Base-by-base conservation (phyloP, 2,797 vertebrate genomes). In the Microctenopoma lineatum region DNA sequence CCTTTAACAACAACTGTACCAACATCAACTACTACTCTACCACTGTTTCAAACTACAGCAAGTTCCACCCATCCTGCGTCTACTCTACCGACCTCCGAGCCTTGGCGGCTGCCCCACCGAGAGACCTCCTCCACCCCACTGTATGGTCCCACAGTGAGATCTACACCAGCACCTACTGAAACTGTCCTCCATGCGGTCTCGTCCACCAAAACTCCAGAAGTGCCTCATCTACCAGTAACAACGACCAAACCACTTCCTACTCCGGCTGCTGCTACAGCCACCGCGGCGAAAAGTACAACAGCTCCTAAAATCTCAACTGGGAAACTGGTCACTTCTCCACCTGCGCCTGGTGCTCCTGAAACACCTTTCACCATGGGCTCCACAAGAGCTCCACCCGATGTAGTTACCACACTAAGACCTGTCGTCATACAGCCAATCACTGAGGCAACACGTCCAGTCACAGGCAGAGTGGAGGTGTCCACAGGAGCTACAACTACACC, bases 121-220 rank as follows among this genome's bases (percentile, higher is more conserved):
- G 82, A 67, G 55, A 83, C 0, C 39, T 84, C 89, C 27, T 77
- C 89, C 70, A 88, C 90, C 41, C 59, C 75, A 13, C 32, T 72
- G 64, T 82, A 70, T 11, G 42, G 80, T 68, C 84, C 85, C 7
- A 88, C 90, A 42, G 79, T 60, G 62, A 85, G 75, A 57, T 86
- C 61, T 16, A 85, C 80, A 38, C 45, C 75, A 9, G 14, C 71
- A 25, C 53, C 83, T 54, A 69, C 84, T 25, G 71, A 77, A 73
- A 25, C 84, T 67, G 1, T 73, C 60, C 38, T 77, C 21, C 59
- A 62, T 32, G 46, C 70, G 73, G 59, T 68, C 45, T 70, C 74
- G 55, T 77, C 77, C 52, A 59, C 78, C 80, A 72, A 65, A 83
- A 61, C 64, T 1, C 80, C 70, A 6, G 45, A 84, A 9, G 65